These are phyloP conservation scores for Festucalex cinctus DNA, from an alignment of 2,113 vertebrate species.

Conservation along the genomic window DNA sequence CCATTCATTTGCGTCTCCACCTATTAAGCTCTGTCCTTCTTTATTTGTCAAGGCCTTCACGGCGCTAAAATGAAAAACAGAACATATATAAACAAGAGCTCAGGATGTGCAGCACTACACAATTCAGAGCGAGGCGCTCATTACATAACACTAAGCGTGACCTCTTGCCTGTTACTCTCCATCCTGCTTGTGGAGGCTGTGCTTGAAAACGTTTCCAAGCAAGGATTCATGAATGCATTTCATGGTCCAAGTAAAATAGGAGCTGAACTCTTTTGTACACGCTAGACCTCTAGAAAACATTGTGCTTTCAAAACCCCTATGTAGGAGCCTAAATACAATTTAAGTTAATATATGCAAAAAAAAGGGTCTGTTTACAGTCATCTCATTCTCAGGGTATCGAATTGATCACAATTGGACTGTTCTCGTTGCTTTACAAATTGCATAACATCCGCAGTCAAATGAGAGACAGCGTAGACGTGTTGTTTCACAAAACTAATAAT, in stretches of 20 bases:
- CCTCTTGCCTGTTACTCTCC: background rate
- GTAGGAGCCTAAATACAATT: too few relatives aligned
- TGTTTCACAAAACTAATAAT: background rate
- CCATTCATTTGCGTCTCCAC: slow-evolving; percentile 22
- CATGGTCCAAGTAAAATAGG: background rate
- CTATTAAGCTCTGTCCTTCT: background rate
- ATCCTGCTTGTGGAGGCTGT: background rate
- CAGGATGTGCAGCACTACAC: background rate
- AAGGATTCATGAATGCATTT: background rate
- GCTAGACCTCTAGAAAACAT: background rate
- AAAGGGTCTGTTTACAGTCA: too few relatives aligned
- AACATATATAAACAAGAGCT: background rate
- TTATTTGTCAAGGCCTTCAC: slow-evolving; percentile 14
- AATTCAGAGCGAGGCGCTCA: background rate
- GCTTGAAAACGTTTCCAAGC: background rate
- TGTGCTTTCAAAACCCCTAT: too few relatives aligned
- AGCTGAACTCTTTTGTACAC: background rate
- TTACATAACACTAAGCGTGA: background rate
- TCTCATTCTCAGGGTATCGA: too few relatives aligned
- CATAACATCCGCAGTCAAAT: background rate
- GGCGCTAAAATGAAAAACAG: slow-evolving; percentile 37
- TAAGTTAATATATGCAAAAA: too few relatives aligned
- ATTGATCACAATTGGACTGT: too few relatives aligned
- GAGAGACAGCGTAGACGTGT: background rate
- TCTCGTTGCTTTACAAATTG: background rate